Conservation (phyloP, 2,797 vertebrate genomes). For the Ficedula albicollis region DNA sequence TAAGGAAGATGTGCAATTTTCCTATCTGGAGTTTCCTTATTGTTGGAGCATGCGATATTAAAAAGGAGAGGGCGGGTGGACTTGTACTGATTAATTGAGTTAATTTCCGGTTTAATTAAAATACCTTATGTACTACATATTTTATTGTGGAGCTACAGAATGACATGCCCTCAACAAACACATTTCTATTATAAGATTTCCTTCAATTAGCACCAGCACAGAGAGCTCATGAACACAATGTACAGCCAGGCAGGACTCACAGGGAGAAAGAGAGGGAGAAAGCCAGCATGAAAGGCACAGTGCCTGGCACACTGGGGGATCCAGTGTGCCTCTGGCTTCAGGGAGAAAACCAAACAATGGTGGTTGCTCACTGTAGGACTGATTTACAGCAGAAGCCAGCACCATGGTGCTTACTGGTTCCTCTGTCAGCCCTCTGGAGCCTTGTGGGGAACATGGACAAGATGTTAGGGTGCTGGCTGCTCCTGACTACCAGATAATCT, state of each 20-base stretch:
- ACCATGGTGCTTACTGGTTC: neutral
- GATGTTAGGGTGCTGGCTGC: neutral
- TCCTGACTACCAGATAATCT: neutral
- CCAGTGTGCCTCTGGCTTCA: neutral
- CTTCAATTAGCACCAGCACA: neutral
- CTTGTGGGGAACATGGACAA: neutral
- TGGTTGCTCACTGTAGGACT: neutral
- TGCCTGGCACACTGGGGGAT: neutral
- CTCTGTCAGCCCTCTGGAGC: neutral
- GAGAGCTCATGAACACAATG: neutral
- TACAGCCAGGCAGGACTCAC: neutral
- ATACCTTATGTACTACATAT: neutral
- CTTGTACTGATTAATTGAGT: conserved; percentile 32
- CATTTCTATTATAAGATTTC: neutral
- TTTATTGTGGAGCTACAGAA: conserved; percentile 17
- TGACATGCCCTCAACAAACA: neutral
- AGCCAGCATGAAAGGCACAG: neutral
- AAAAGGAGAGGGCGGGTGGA: neutral
- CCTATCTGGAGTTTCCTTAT: neutral
- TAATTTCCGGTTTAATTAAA: conserved; percentile 37
- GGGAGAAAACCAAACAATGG: neutral
- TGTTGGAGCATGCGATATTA: neutral
- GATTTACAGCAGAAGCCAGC: neutral
- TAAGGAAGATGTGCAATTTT: neutral
- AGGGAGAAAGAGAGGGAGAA: neutral